Evolutionary conservation across 2,113 vertebrate species (phyloP).

Genomic region (Eublepharis macularius): DNA sequence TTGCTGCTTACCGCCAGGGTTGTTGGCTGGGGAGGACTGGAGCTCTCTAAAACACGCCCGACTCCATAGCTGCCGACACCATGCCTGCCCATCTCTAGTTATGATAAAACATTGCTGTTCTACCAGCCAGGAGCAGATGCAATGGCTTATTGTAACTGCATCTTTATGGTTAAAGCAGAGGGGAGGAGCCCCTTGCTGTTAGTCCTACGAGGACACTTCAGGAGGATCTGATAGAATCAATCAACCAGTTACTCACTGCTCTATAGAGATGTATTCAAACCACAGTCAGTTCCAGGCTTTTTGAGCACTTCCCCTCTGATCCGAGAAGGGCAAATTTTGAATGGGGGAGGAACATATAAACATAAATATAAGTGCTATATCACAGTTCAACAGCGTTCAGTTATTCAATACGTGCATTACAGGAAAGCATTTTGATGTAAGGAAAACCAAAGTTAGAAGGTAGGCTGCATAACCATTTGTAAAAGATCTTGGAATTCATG

Average conservation of each 20-base stretch:
- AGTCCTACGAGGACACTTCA: too few relatives aligned
- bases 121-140: too few relatives aligned
- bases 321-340: not conserved
- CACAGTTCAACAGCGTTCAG: not conserved
- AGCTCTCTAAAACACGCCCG: too few relatives aligned
- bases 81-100: too few relatives aligned
- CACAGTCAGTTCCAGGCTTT: not conserved
- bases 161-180: too few relatives aligned
- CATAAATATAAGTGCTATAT: not conserved
- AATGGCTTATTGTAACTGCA: too few relatives aligned
- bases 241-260: not conserved
- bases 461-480: slow-evolving; percentile 13
- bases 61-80: too few relatives aligned
- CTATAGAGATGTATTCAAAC: too few relatives aligned
- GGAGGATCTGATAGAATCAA: not conserved
- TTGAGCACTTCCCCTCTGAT: not conserved
- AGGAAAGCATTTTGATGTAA: not conserved
- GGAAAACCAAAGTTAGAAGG: not conserved
- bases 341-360: not conserved
- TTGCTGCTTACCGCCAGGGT: too few relatives aligned
- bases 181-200: too few relatives aligned
- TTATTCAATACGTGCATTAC: not conserved
- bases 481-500: not conserved
- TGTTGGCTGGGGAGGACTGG: too few relatives aligned
- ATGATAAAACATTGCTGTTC: too few relatives aligned